Evolutionary conservation across 2,888 invertebrate species (phyloP).

Genomic region (Latheticus oryzae): DNA sequence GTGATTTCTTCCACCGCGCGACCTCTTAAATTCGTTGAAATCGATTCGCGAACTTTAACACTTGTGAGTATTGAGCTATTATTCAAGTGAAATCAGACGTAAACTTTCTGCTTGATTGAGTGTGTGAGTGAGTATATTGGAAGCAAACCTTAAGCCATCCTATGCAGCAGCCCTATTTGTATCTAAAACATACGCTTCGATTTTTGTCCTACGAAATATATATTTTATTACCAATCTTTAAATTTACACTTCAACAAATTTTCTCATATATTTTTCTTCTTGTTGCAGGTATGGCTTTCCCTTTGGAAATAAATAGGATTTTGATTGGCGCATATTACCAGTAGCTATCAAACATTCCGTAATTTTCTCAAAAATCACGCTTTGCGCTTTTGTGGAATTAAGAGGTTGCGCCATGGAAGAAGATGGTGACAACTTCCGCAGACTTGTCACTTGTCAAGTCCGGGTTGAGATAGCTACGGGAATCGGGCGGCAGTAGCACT

Average conservation of each 20-base stretch:
- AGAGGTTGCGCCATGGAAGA: constrained; percentile 2
- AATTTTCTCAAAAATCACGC: constrained; percentile 12
- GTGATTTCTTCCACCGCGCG: constrained; percentile 49
- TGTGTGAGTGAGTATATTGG: constrained; percentile 59
- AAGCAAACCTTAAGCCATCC: constrained; percentile 44
- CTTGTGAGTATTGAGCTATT: constrained; percentile 61
- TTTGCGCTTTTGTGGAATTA: constrained; percentile 15
- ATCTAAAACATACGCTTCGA: constrained; percentile 45
- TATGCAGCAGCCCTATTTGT: constrained; percentile 41
- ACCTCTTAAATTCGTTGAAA: constrained; percentile 51
- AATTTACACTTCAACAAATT: constrained; percentile 52
- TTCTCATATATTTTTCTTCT: constrained; percentile 49
- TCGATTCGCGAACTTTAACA: constrained; percentile 57
- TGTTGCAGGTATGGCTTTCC: constrained; percentile 51
- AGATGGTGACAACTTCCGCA: constrained; percentile 50
- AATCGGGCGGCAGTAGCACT: constrained; percentile 54
- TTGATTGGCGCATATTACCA: constrained; percentile 16
- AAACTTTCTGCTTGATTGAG: constrained; percentile 62
- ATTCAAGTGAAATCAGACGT: constrained; percentile 64
- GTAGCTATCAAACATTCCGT: not conserved
- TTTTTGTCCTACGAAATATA: constrained; percentile 50
- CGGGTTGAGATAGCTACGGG: constrained; percentile 51
- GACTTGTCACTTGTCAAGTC: constrained; percentile 50
- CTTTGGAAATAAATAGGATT: constrained; percentile 33
- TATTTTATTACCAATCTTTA: constrained; percentile 51